Evolutionary conservation across 2,113 vertebrate species (phyloP), one percentile per base, ranked within the genome.

Genomic region (Thomomys bottae): DNA sequence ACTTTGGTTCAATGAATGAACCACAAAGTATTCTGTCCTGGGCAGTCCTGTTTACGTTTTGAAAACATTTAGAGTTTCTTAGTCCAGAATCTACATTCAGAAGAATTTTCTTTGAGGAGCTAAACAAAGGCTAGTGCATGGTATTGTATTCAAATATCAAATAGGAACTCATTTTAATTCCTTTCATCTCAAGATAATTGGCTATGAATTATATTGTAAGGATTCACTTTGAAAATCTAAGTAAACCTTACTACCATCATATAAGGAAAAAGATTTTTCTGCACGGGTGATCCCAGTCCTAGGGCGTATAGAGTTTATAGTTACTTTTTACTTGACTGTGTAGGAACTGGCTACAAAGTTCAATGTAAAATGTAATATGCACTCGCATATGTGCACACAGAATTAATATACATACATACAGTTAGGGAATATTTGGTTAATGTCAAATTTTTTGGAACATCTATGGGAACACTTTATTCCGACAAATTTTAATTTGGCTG

Each of bases 401-500:
- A 82, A 26, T 91, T 82, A 84, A 75, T 42, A 30, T n/a, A 49
- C 8, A 38, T 66, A 23, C 34, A 45, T 8, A 88, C 30, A 49
- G 14, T 91, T 63, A 61, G 54, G 34, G 38, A 71, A 59, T 89
- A 18, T 75, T 96, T 87, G 49, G 54, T 49, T 63, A 78, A 88
- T 34, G 18, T 66, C 36, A 81, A 17, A 71, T 57, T 82, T 15
- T 79, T 30, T 85, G 20, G 64, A 61, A 26, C 21, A 87, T 85
- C 42, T 81, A 1, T 38, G 2, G 23, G 23, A 26, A 34, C 9
- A 71, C 2, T 82, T 73, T 17, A 72, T 59, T 96, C 42, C 87
- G 88, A 49, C 82, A 88, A 49, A 49, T 93, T 96, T 94, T 45
- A 93, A 49, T 61, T 87, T 85, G 59, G 30, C 42, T 95, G 77